phyloP scores from a whole-genome alignment of 2,888 invertebrate species.

The Pardosa pseudoannulata region DNA sequence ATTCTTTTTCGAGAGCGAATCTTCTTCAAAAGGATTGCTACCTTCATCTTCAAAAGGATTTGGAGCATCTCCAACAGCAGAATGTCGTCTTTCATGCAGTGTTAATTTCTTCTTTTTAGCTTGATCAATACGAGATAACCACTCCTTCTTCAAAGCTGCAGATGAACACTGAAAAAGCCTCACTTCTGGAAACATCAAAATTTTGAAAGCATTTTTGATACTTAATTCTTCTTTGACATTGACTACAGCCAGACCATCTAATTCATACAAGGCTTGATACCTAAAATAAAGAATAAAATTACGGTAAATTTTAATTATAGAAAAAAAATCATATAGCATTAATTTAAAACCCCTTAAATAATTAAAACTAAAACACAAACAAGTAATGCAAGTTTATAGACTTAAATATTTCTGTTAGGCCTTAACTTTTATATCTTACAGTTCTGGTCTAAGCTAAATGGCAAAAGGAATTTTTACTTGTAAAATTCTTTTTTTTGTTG shows the following conservation, averaged over 20 bases:
- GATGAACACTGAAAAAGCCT: slow-evolving; percentile 93
- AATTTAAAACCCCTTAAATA: no score
- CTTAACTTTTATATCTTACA: no score
- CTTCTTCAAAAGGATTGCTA: slow-evolving; percentile 75
- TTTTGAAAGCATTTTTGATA: slow-evolving; percentile 94
- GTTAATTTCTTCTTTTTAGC: slow-evolving; percentile 86
- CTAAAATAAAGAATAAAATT: slow-evolving; percentile 75
- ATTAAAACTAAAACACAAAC: no score
- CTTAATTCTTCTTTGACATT: slow-evolving; percentile 83
- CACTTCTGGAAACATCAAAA: slow-evolving; percentile 94
- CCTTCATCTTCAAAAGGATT: slow-evolving; percentile 64
- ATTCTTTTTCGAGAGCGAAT: slow-evolving; percentile 77
- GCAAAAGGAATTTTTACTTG: no score
- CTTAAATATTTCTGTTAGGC: no score
- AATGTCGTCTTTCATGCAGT: slow-evolving; percentile 28
- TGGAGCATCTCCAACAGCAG: slow-evolving; percentile 9
- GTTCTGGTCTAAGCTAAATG: no score
- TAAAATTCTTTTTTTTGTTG: no score
- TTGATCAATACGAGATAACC: slow-evolving; percentile 94
- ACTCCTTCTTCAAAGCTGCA: slow-evolving; percentile 88
- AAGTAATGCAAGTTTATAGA: no score
- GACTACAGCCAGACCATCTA: slow-evolving; percentile 93
- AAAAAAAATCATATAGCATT: no score
- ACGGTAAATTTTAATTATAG: no score
- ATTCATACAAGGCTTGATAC: slow-evolving; percentile 89